Evolutionary conservation across 37 sponge, comb jelly and placozoan species (phyloP).

Genomic region (Halichondria panicea): DNA sequence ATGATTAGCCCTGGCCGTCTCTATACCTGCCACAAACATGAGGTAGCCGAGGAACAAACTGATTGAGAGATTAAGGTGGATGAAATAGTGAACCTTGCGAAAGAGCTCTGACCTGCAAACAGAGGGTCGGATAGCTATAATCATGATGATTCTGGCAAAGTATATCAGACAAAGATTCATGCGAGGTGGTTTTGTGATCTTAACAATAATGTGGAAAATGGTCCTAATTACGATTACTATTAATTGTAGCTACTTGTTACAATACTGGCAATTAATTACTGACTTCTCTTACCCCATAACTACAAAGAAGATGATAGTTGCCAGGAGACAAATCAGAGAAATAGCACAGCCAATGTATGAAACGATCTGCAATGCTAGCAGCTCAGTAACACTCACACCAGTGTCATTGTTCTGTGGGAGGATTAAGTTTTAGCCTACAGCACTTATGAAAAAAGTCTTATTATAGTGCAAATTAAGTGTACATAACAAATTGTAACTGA

Average conservation of each 20-base stretch:
- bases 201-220: background rate
- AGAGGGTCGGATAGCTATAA: no score
- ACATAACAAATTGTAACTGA: no score
- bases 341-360: constrained; percentile 33
- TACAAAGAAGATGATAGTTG: constrained; percentile 25
- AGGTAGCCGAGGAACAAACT: constrained; percentile 41
- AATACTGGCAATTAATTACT: background rate
- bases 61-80: constrained; percentile 53
- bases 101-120: constrained; percentile 37
- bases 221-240: background rate
- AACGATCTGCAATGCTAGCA: constrained; percentile 2
- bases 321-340: constrained; percentile 28
- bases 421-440: no score
- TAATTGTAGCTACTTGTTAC: background rate
- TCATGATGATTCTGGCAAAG: no score
- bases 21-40: constrained; percentile 38
- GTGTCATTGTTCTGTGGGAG: no score
- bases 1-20: no score
- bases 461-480: no score
- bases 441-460: no score
- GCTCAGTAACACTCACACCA: background rate
- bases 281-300: constrained; percentile 19
- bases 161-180: no score
- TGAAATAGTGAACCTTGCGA: constrained; percentile 29
- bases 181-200: no score